Conservation (phyloP, 2,888 invertebrate genomes). For the Yponomeuta evonymella region DNA sequence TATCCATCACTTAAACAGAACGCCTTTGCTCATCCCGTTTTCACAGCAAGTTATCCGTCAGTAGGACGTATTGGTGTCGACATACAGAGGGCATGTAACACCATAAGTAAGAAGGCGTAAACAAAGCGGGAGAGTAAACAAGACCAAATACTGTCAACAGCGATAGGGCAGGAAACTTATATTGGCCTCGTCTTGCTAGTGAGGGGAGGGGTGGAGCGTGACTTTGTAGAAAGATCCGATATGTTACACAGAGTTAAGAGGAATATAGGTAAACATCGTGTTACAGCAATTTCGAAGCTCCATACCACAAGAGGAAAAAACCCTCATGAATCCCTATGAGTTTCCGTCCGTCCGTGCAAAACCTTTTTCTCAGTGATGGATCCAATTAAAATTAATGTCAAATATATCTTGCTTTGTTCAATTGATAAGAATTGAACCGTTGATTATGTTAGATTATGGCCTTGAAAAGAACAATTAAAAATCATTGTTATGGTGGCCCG, state of each 20-base stretch:
- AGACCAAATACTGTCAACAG: conserved; percentile 19
- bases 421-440: too few relatives aligned
- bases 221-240: not conserved
- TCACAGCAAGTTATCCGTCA: conserved; percentile 1
- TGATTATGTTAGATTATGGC: too few relatives aligned
- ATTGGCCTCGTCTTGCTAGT: conserved; percentile 31
- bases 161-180: conserved; percentile 46
- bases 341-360: too few relatives aligned
- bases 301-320: too few relatives aligned
- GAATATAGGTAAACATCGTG: too few relatives aligned
- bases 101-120: conserved; percentile 25
- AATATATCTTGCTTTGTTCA: too few relatives aligned
- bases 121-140: conserved; percentile 25
- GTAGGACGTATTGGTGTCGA: conserved; percentile 21
- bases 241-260: not conserved
- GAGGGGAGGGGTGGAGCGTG: not conserved
- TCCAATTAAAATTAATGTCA: too few relatives aligned
- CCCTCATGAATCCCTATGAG: too few relatives aligned
- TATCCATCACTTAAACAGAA: not conserved
- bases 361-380: too few relatives aligned
- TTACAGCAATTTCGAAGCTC: too few relatives aligned
- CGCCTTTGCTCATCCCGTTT: not conserved
- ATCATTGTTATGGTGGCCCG: too few relatives aligned
- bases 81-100: conserved; percentile 21
- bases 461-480: too few relatives aligned